phyloP scores from a whole-genome alignment of 2,888 invertebrate species.

The Mongoloraphidia duomilia region DNA sequence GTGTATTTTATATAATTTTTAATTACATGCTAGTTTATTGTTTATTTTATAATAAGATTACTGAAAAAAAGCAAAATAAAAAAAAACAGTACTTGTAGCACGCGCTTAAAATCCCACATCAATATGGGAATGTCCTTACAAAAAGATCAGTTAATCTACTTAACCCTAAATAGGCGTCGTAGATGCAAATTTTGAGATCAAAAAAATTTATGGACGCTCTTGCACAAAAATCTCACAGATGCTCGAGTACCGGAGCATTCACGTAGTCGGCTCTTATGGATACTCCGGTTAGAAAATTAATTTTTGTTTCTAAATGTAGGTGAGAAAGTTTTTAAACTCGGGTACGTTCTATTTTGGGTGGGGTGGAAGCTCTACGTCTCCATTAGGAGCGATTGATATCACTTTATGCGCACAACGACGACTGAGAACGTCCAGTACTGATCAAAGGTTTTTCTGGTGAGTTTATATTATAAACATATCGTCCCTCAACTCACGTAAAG shows the following conservation, averaged over 20 bases:
- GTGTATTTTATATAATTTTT: too few species aligned
- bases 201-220: too few species aligned
- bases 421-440: constrained; percentile 63
- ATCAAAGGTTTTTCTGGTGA: constrained; percentile 94
- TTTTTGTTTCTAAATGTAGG: constrained; percentile 16
- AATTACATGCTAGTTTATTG: too few species aligned
- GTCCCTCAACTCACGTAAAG: too few species aligned
- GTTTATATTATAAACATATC: constrained; percentile 12
- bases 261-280: neutral
- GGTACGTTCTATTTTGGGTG: constrained; percentile 97
- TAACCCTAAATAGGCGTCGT: constrained; percentile 7
- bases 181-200: neutral
- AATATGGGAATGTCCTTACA: too few species aligned
- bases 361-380: constrained; percentile 27
- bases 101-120: too few species aligned
- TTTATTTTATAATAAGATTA: too few species aligned
- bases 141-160: neutral
- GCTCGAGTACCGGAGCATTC: neutral
- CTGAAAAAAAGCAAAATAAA: too few species aligned
- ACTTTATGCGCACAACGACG: constrained; percentile 88
- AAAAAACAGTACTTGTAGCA: too few species aligned
- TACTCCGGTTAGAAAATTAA: neutral
- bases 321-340: constrained; percentile 84
- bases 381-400: constrained; percentile 59
- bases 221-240: neutral